Evolutionary conservation across 1,140 invertebrate species (phyloP), one percentile per base, ranked within the genome.

Genomic region (Carcinoscorpius rotundicauda): DNA sequence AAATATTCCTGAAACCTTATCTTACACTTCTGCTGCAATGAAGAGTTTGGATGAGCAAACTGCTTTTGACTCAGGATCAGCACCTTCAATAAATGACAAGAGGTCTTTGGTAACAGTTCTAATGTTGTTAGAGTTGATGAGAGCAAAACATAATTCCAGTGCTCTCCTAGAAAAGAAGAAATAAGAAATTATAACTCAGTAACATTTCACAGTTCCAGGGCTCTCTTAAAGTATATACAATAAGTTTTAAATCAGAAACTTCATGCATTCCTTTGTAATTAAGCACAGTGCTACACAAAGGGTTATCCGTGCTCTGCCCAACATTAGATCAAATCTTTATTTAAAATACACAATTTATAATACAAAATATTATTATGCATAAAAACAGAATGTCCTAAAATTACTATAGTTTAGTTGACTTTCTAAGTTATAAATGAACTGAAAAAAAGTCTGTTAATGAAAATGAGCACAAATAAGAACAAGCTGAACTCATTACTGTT

Each of bases 21-120:
- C 29, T 29, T 11, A 93, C 72, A 89, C 83, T 79, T 99, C 95
- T 0, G 95, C 93, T 10, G 93, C 87, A 64, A 93, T 82, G 10
- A 98, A 93, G 78, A 98, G 93, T 74, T 90, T 94, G 56, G 93
- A 97, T 61, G 95, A 95, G 78, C 93, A 97, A 71, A 94, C 90
- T 48, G 93, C 87, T 78, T 98, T 98, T 76, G 98, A 98, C 78
- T 99, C 97, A 0, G 93, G 86, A 78, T 99, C 97, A 59, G 92
- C 88, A 60, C 87, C 89, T 74, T 97, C 93, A 68, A 99, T 81
- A 79, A 99, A 99, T 9, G 84, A 73, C 4, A 99, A 77, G 65
- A 99, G 82, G 75, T 99, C 97, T 79, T 97, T 97, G 51, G 73
- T 92, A 94, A 99, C 98, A 62, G 87, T 87, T 73, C 91, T 85